Percentiles rank a stretch among this genome's conserved stretches.
Evolutionary conservation across 2,888 invertebrate species (phyloP).

Genomic region (Aromia moschata): DNA sequence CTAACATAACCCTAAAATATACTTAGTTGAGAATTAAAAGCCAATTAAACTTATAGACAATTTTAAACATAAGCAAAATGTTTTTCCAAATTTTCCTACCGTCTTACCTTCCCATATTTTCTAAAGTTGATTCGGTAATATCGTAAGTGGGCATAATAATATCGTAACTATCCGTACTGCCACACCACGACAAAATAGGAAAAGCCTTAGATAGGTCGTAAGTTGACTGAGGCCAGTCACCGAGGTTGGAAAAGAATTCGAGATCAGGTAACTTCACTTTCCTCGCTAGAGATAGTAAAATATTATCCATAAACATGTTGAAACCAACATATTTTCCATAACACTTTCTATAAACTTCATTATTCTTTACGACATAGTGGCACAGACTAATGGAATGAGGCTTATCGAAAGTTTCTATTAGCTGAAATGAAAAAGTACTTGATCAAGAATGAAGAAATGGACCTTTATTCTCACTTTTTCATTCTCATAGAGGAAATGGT

Average conservation of each 20-base stretch:
- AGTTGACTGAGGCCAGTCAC: constrained; percentile 90
- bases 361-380: constrained; percentile 86
- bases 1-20: constrained; percentile 76
- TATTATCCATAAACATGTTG: constrained; percentile 93
- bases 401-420: constrained; percentile 75
- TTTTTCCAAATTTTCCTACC: not conserved
- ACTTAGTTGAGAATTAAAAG: too few species aligned
- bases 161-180: constrained; percentile 84
- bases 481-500: too few species aligned
- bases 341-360: constrained; percentile 85
- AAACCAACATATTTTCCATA: constrained; percentile 96
- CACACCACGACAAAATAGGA: constrained; percentile 97
- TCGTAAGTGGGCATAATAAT: constrained; percentile 97
- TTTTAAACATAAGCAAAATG: too few species aligned
- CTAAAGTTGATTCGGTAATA: constrained; percentile 88
- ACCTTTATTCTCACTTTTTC: too few species aligned
- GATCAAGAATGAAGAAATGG: too few species aligned
- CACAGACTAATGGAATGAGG: constrained; percentile 87
- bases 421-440: constrained; percentile 51
- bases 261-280: constrained; percentile 85
- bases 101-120: constrained; percentile 88
- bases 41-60: too few species aligned
- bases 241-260: constrained; percentile 91
- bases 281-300: constrained; percentile 81
- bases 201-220: constrained; percentile 64